phyloP scores from a whole-genome alignment of 2,888 invertebrate genomes.

The Nemurella pictetii region DNA sequence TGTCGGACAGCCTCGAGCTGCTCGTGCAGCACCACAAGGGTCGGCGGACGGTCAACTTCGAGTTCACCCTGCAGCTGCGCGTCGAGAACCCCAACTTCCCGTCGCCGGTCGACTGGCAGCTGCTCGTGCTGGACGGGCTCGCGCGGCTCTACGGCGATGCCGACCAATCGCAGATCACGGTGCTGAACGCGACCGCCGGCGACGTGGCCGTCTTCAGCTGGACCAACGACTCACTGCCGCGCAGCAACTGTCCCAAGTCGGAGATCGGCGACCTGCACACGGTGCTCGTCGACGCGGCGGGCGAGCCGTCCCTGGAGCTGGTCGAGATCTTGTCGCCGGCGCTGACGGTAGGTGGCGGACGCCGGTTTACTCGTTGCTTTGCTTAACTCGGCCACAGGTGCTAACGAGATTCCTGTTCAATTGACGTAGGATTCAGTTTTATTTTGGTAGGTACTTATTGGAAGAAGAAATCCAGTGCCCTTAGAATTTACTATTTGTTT shows the following conservation, averaged over 20 bases:
- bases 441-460: too few relatives aligned
- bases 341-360: neutral
- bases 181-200: slow-evolving; percentile 62
- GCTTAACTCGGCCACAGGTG: slow-evolving; percentile 48
- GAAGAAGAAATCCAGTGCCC: too few relatives aligned
- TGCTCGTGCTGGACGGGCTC: slow-evolving; percentile 65
- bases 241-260: slow-evolving; percentile 74
- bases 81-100: slow-evolving; percentile 65
- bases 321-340: neutral
- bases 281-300: slow-evolving; percentile 51
- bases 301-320: neutral
- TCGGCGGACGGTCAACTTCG: slow-evolving; percentile 78
- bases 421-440: too few relatives aligned
- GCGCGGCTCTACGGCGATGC: slow-evolving; percentile 60
- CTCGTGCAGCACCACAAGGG: slow-evolving; percentile 82
- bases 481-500: too few relatives aligned
- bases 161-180: slow-evolving; percentile 68
- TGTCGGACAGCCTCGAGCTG: slow-evolving; percentile 68
- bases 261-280: slow-evolving; percentile 70
- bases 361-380: too few relatives aligned
- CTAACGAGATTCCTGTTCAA: too few relatives aligned
- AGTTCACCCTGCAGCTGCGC: slow-evolving; percentile 71
- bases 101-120: slow-evolving; percentile 77
- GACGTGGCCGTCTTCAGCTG: slow-evolving; percentile 72
- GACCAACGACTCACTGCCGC: slow-evolving; percentile 85